Conservation (phyloP, 1,140 invertebrate genomes). For the Drosophila arawakana region DNA sequence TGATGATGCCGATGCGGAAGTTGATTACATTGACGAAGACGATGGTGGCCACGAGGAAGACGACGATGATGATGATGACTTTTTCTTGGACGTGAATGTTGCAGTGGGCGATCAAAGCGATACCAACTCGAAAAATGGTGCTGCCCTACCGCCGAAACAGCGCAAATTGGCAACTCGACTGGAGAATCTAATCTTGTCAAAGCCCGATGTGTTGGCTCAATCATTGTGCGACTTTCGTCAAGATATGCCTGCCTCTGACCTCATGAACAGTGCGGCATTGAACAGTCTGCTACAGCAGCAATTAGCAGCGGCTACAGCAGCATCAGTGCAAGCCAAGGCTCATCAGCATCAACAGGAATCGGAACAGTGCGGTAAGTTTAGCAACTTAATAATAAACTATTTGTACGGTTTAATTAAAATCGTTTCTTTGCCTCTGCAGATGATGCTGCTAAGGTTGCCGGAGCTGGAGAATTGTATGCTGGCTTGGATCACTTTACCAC, state of each 20-base stretch:
- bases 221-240: conserved; percentile 73
- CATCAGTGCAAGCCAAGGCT: conserved; percentile 70
- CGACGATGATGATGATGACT: conserved; percentile 65
- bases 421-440: conserved; percentile 31
- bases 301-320: conserved; percentile 59
- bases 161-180: conserved; percentile 68
- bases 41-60: conserved; percentile 62
- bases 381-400: no score
- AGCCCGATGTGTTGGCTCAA: conserved; percentile 65
- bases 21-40: conserved; percentile 72
- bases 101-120: conserved; percentile 49
- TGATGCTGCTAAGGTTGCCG: conserved; percentile 40
- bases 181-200: conserved; percentile 74
- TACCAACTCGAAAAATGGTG: conserved; percentile 38
- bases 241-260: conserved; percentile 67
- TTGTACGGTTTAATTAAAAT: not conserved
- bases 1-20: conserved; percentile 58
- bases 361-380: conserved; percentile 51
- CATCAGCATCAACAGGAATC: conserved; percentile 34
- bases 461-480: conserved; percentile 58
- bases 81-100: conserved; percentile 60
- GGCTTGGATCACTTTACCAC: conserved; percentile 63
- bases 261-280: conserved; percentile 67
- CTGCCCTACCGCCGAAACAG: conserved; percentile 61
- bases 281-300: conserved; percentile 69